phyloP scores from a whole-genome alignment of 2,797 vertebrate genomes.

The Chelon auratus region DNA sequence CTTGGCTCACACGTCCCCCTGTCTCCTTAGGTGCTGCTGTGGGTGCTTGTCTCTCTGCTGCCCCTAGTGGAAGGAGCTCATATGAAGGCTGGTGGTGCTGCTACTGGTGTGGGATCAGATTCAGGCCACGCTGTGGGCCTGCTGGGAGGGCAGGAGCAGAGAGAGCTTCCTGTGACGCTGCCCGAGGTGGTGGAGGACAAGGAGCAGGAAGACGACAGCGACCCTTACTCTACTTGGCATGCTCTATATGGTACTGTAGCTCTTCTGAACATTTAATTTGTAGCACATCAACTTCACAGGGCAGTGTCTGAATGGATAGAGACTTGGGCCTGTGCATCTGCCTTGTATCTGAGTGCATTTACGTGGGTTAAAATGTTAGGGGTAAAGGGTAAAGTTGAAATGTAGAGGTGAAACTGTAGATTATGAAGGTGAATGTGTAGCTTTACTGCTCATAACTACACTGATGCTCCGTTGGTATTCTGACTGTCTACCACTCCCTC shows the following conservation, averaged over 20 bases:
- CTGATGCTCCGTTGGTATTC: not conserved
- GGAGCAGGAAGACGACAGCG: slow-evolving; percentile 69
- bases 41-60: slow-evolving; percentile 82
- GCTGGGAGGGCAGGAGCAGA: slow-evolving; percentile 69
- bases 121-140: slow-evolving; percentile 61
- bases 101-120: slow-evolving; percentile 54
- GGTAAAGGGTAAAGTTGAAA: slow-evolving; percentile 5
- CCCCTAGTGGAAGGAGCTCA: slow-evolving; percentile 80
- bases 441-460: not conserved
- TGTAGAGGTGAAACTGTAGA: not conserved
- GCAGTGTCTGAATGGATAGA: slow-evolving; percentile 10
- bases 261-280: slow-evolving; percentile 32
- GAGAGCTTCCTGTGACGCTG: slow-evolving; percentile 76
- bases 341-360: slow-evolving; percentile 23
- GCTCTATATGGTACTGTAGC: slow-evolving; percentile 71
- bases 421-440: not conserved
- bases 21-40: slow-evolving; percentile 79
- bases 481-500: not conserved
- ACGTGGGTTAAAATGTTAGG: no score
- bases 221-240: slow-evolving; percentile 79
- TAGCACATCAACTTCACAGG: slow-evolving; percentile 16
- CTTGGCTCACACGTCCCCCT: not conserved
- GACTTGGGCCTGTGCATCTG: slow-evolving; percentile 18
- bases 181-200: slow-evolving; percentile 80
- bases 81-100: slow-evolving; percentile 45